A percentile compares a stretch with the other conserved stretches of the same genome.
Conservation (phyloP, 2,888 invertebrate species). For the Buathra laborator region DNA sequence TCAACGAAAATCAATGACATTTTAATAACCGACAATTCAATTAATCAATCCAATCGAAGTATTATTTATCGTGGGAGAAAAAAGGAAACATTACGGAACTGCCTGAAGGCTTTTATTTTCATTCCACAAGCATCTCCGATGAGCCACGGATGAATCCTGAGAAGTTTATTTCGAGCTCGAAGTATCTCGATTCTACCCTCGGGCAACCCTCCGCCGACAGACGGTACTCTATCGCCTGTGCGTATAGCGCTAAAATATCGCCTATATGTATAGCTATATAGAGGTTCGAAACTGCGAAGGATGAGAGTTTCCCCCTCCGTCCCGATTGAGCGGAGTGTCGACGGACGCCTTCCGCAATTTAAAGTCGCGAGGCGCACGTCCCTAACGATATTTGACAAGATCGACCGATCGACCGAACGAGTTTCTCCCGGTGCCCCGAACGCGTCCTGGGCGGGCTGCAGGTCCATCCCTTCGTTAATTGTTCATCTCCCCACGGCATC, state of each 20-base stretch:
- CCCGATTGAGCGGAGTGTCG: slow-evolving; percentile 60
- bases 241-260: slow-evolving; percentile 10
- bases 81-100: slow-evolving; percentile 51
- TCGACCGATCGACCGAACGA: slow-evolving; percentile 73
- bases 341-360: slow-evolving; percentile 73
- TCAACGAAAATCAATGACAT: slow-evolving; percentile 47
- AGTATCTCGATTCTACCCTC: slow-evolving; percentile 63
- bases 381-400: slow-evolving; percentile 74
- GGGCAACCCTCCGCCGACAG: slow-evolving; percentile 52
- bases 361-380: slow-evolving; percentile 68
- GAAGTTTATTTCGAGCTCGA: slow-evolving; percentile 66
- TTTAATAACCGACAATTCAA: slow-evolving; percentile 64
- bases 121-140: slow-evolving; percentile 22
- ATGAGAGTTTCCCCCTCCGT: slow-evolving; percentile 6
- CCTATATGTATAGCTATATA: slow-evolving; percentile 25
- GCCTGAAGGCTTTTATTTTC: slow-evolving; percentile 56
- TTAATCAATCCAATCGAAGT: slow-evolving; percentile 63
- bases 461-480: slow-evolving; percentile 82
- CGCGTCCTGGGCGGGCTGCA: slow-evolving; percentile 81
- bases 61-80: slow-evolving; percentile 65
- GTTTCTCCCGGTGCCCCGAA: slow-evolving; percentile 70
- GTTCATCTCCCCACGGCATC: slow-evolving; percentile 80
- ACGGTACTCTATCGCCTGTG: slow-evolving; percentile 24
- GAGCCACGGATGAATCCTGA: slow-evolving; percentile 47
- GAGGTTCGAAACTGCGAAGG: slow-evolving; percentile 22